These are phyloP conservation scores for Galeopsomyia nigrocyanea DNA, from an alignment of 2,888 invertebrate genomes.

Conservation along the genomic window DNA sequence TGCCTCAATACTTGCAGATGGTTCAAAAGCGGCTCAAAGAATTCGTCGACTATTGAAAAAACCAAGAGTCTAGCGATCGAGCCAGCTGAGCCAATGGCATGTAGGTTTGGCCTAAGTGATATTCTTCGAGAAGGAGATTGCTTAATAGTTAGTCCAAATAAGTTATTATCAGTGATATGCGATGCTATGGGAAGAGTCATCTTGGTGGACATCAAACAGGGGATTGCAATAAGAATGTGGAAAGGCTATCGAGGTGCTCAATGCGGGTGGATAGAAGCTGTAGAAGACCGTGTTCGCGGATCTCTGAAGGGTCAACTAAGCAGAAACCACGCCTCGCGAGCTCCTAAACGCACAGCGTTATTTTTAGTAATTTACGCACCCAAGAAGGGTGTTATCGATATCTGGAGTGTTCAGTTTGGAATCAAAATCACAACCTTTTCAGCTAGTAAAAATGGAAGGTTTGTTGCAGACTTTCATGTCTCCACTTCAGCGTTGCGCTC, in stretches of 20 bases:
- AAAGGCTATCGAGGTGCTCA: conserved; percentile 98
- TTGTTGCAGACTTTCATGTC: conserved; percentile 33
- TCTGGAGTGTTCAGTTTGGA: conserved; percentile 92
- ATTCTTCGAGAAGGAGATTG: conserved; percentile 80
- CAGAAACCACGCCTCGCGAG: conserved; percentile 46
- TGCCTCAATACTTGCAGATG: conserved; percentile 67
- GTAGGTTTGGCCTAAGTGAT: conserved; percentile 88
- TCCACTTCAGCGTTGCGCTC: background rate
- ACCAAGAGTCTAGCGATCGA: conserved; percentile 59
- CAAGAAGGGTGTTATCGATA: conserved; percentile 91
- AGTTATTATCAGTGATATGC: conserved; percentile 83
- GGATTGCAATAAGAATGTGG: conserved; percentile 87
- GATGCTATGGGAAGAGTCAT: conserved; percentile 92
- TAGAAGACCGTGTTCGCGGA: conserved; percentile 72
- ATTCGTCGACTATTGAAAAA: conserved; percentile 57
- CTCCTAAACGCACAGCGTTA: conserved; percentile 75
- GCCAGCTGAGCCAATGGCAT: conserved; percentile 80
- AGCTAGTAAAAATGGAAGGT: conserved; percentile 84
- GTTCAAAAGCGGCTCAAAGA: conserved; percentile 71
- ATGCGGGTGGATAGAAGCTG: conserved; percentile 91
- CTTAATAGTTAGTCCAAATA: conserved; percentile 85
- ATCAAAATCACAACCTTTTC: conserved; percentile 92
- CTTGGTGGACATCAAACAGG: conserved; percentile 85
- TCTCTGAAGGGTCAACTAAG: conserved; percentile 39
- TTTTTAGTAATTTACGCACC: conserved; percentile 96